Conservation (phyloP, 1,140 invertebrate genomes). For the Rhopalosiphum padi region DNA sequence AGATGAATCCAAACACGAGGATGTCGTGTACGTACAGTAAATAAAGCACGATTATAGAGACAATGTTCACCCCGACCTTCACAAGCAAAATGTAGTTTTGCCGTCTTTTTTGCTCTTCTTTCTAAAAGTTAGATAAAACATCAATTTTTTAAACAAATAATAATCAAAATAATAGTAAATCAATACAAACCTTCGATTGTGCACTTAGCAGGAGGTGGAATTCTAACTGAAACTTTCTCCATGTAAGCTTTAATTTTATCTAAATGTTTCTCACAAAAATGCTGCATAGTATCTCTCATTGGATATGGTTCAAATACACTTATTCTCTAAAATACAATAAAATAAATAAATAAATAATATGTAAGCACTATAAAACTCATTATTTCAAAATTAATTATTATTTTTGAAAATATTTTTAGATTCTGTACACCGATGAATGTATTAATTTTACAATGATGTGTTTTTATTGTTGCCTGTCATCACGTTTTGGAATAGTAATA, state of each 20-base stretch:
- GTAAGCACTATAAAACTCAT: neutral
- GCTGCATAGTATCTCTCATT: conserved; percentile 88
- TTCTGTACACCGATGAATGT: too few species aligned
- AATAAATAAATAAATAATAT: conserved; percentile 55
- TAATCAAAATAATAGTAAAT: conserved; percentile 24
- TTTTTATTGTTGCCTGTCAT: too few species aligned
- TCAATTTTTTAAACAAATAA: neutral
- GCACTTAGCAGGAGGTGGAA: conserved; percentile 89
- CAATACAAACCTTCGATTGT: conserved; percentile 80
- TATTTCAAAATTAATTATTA: too few species aligned
- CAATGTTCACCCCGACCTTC: conserved; percentile 85
- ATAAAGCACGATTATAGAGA: conserved; percentile 84
- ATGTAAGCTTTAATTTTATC: conserved; percentile 90
- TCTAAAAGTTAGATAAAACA: conserved; percentile 67
- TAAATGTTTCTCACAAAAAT: conserved; percentile 93
- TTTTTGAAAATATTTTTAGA: too few species aligned
- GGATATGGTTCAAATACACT: conserved; percentile 87
- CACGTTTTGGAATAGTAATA: too few species aligned
- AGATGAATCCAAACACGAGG: conserved; percentile 92
- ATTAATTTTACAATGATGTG: too few species aligned
- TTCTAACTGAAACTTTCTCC: conserved; percentile 81
- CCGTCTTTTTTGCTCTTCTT: conserved; percentile 81
- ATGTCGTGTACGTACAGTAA: conserved; percentile 85
- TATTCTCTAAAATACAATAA: conserved; percentile 69
- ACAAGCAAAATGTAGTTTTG: conserved; percentile 89